Conservation (phyloP, 2,113 vertebrate genomes). For the Xenopus laevis region DNA sequence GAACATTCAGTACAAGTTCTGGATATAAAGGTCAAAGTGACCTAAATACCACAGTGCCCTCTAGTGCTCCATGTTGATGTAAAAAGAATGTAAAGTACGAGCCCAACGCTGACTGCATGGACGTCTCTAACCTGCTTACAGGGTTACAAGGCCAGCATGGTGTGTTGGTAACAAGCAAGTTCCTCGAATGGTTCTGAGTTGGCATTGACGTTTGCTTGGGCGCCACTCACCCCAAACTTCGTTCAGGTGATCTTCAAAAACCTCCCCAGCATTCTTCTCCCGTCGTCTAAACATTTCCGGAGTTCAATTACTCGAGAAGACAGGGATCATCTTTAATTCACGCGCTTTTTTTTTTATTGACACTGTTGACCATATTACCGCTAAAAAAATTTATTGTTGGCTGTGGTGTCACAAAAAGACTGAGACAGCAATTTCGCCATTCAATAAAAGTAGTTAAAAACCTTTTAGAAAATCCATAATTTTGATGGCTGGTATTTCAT, state of each 20-base stretch:
- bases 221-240: not conserved
- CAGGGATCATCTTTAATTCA: conserved; percentile 65
- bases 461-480: conserved; percentile 86
- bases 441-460: conserved; percentile 87
- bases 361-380: conserved; percentile 68
- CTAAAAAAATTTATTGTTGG: conserved; percentile 76
- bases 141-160: not conserved
- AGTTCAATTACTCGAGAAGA: conserved; percentile 65
- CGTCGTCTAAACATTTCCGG: conserved; percentile 64
- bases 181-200: not conserved
- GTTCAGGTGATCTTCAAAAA: not conserved
- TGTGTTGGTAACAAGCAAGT: not conserved
- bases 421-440: conserved; percentile 80
- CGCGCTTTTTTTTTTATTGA: conserved; percentile 68
- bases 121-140: not conserved
- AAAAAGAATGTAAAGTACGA: conserved; percentile 20
- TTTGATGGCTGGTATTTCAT: conserved; percentile 84
- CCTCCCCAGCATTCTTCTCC: conserved; percentile 16
- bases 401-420: conserved; percentile 79
- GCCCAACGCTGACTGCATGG: conserved; percentile 17
- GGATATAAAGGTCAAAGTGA: conserved; percentile 64
- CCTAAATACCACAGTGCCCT: conserved; percentile 82
- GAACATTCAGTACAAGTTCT: conserved; percentile 47
- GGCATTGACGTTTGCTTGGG: not conserved
- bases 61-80: conserved; percentile 70